Conservation (phyloP, 2,888 invertebrate genomes). For the Thecocarcelia acutangulata region DNA sequence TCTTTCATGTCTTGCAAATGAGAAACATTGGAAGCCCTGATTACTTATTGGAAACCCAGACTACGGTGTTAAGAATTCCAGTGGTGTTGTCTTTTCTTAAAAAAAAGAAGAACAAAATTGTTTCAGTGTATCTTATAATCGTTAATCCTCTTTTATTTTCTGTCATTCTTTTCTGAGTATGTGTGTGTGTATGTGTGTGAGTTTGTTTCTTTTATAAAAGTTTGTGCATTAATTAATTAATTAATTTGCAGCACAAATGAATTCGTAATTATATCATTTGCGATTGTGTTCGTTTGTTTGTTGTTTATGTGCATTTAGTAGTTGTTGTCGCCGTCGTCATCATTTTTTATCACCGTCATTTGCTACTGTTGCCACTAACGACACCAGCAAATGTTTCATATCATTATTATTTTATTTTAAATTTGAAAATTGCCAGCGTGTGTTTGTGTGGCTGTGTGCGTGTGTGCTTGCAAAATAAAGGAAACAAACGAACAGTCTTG, state of each 20-base stretch:
- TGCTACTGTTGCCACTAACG: conserved; percentile 58
- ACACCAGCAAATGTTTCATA: conserved; percentile 34
- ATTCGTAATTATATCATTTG: conserved; percentile 70
- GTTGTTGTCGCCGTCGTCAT: conserved; percentile 59
- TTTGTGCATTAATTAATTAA: conserved; percentile 70
- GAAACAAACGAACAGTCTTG: conserved; percentile 60
- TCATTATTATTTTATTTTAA: conserved; percentile 28
- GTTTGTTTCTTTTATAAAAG: conserved; percentile 17
- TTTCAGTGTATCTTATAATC: conserved; percentile 13
- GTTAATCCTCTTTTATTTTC: conserved; percentile 15
- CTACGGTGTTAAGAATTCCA: too few species aligned
- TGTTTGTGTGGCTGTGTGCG: conserved; percentile 3
- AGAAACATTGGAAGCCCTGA: too few species aligned
- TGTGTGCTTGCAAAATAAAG: conserved; percentile 11
- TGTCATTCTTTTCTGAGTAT: conserved; percentile 14
- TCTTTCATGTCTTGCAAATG: too few species aligned
- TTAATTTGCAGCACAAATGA: conserved; percentile 71
- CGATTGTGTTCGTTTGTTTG: conserved; percentile 57
- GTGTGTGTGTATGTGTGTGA: too few species aligned
- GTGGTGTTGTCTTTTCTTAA: too few species aligned
- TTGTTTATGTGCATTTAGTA: background rate
- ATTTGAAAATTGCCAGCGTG: conserved; percentile 33
- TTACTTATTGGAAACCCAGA: too few species aligned
- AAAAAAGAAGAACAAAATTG: background rate
- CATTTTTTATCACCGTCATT: conserved; percentile 60